phyloP scores from a whole-genome alignment of 2,888 invertebrate species.

The Rhagonycha lutea region DNA sequence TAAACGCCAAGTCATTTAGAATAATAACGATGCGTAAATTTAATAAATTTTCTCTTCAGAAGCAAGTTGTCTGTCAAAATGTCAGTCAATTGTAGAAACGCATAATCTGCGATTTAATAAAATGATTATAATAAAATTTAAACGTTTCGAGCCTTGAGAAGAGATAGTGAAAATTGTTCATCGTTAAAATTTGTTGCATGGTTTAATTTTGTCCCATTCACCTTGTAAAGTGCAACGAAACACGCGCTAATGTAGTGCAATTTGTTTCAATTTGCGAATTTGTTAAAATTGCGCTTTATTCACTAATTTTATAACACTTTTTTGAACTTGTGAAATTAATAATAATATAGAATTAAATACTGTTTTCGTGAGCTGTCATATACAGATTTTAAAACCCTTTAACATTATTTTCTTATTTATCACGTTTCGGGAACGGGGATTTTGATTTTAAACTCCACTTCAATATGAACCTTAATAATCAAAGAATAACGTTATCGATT shows the following conservation, averaged over 20 bases:
- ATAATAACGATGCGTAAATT: neutral
- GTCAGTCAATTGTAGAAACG: neutral
- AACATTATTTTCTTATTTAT: too few species aligned
- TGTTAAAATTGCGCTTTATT: neutral
- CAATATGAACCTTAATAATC: too few species aligned
- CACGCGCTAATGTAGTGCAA: neutral
- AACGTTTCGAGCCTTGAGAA: neutral
- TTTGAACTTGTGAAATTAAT: too few species aligned
- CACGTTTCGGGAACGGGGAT: too few species aligned
- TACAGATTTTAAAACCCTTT: too few species aligned
- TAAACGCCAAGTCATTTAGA: neutral
- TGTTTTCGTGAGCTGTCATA: too few species aligned
- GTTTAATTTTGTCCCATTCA: conserved; percentile 1
- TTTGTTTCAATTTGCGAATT: neutral
- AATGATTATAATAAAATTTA: neutral
- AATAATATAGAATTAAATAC: too few species aligned
- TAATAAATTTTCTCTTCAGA: neutral
- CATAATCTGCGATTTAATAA: neutral
- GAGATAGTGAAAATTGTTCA: neutral
- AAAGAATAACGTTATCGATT: too few species aligned
- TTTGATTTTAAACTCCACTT: too few species aligned
- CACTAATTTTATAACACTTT: neutral
- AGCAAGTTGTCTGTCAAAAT: neutral
- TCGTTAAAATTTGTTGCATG: neutral
- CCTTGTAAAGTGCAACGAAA: neutral